phyloP scores from a whole-genome alignment of 2,797 vertebrate species.

The Sitta carolinensis region DNA sequence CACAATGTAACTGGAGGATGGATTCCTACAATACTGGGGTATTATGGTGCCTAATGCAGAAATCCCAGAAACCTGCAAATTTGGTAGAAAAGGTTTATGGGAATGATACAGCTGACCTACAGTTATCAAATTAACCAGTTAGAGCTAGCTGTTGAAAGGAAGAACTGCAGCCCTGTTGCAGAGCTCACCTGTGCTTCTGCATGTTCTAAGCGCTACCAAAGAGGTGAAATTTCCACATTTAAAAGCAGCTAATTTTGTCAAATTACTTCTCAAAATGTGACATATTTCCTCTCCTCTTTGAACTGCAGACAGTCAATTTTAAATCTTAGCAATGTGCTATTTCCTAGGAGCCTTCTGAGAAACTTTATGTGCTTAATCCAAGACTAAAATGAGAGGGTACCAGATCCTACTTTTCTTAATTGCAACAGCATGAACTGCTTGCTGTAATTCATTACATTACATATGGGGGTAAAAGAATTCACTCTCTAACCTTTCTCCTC shows the following conservation, averaged over 20 bases:
- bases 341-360: background rate
- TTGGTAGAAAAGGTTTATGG: background rate
- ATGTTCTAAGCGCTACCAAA: background rate
- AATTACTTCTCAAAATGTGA: background rate
- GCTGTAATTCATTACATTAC: constrained; percentile 1
- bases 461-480: constrained; percentile 11
- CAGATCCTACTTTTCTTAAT: background rate
- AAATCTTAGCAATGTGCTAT: background rate
- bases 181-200: background rate
- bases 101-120: background rate
- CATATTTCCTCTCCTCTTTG: background rate
- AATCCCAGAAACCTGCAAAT: background rate
- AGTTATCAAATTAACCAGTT: background rate
- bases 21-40: background rate
- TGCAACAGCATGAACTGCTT: background rate
- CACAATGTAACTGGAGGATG: background rate
- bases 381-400: background rate
- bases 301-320: background rate
- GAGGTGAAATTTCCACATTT: background rate
- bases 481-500: constrained; percentile 22
- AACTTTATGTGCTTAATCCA: background rate
- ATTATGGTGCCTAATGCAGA: background rate
- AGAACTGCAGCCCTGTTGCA: background rate
- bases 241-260: background rate
- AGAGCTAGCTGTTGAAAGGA: background rate